Conservation (phyloP, 2,797 vertebrate species). For the Micromesistius poutassou region DNA sequence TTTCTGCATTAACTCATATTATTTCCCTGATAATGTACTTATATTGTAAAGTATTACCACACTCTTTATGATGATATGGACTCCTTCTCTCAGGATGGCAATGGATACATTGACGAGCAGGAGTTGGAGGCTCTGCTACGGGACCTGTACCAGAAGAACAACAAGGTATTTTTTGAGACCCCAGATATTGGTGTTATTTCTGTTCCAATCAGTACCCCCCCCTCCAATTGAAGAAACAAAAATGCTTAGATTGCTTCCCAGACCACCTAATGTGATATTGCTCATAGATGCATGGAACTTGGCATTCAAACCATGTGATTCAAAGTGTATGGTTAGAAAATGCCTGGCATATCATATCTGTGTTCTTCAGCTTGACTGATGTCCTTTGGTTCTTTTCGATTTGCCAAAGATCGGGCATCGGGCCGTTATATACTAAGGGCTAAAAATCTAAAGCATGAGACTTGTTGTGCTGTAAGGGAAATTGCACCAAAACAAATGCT, state of each 20-base stretch:
- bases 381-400: background rate
- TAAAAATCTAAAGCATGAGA: too few relatives aligned
- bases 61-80: background rate
- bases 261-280: background rate
- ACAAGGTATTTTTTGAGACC: slow-evolving; percentile 75
- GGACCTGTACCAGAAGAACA: slow-evolving; percentile 92
- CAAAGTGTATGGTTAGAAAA: too few relatives aligned
- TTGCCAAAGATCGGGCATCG: background rate
- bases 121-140: slow-evolving; percentile 92
- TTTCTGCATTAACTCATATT: too few relatives aligned
- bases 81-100: slow-evolving; percentile 80
- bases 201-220: background rate
- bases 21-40: too few relatives aligned
- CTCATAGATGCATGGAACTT: background rate
- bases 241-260: background rate
- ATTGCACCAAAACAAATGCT: too few relatives aligned
- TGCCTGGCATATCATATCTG: too few relatives aligned
- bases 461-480: too few relatives aligned
- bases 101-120: slow-evolving; percentile 94
- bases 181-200: background rate
- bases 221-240: background rate
- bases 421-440: background rate
- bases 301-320: background rate
- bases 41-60: too few relatives aligned
- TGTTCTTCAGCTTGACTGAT: background rate